Conservation (phyloP, 1,140 invertebrate genomes). For the Heliconius melpomene region DNA sequence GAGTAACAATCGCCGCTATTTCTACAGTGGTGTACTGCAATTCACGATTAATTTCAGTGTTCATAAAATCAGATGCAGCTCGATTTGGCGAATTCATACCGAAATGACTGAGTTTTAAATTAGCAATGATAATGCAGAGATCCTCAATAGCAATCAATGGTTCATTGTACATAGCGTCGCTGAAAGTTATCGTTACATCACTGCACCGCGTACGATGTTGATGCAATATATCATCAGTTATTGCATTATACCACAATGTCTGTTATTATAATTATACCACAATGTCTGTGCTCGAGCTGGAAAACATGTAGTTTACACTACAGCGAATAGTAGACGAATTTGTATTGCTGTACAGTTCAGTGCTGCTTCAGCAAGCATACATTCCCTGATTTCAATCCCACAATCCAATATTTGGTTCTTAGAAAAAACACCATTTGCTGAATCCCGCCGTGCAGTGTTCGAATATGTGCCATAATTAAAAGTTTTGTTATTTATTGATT, state of each 20-base stretch:
- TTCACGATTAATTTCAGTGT: slow-evolving; percentile 39
- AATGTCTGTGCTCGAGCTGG: slow-evolving; percentile 31
- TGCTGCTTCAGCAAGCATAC: slow-evolving; percentile 43
- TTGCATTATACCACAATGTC: slow-evolving; percentile 40
- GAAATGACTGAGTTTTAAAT: slow-evolving; percentile 35
- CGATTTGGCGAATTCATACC: slow-evolving; percentile 38
- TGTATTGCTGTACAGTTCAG: slow-evolving; percentile 46
- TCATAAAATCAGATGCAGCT: slow-evolving; percentile 39
- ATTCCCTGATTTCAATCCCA: slow-evolving; percentile 13
- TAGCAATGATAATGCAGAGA: slow-evolving; percentile 38
- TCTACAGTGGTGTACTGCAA: slow-evolving; percentile 40
- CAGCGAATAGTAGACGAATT: slow-evolving; percentile 47
- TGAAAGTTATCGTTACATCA: slow-evolving; percentile 38
- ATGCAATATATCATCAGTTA: slow-evolving; percentile 42
- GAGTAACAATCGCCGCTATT: slow-evolving; percentile 5
- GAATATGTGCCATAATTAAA: too few relatives aligned
- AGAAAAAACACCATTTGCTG: too few relatives aligned
- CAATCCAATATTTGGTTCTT: too few relatives aligned
- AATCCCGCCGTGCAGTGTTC: too few relatives aligned
- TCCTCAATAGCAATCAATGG: slow-evolving; percentile 42
- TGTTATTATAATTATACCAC: neutral
- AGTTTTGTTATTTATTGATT: too few relatives aligned
- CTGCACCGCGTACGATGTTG: slow-evolving; percentile 27
- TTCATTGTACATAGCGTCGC: slow-evolving; percentile 40
- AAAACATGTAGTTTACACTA: slow-evolving; percentile 45